These are phyloP conservation scores for Neodiprion lecontei DNA, from an alignment of 1,140 invertebrate species.

Conservation along the genomic window DNA sequence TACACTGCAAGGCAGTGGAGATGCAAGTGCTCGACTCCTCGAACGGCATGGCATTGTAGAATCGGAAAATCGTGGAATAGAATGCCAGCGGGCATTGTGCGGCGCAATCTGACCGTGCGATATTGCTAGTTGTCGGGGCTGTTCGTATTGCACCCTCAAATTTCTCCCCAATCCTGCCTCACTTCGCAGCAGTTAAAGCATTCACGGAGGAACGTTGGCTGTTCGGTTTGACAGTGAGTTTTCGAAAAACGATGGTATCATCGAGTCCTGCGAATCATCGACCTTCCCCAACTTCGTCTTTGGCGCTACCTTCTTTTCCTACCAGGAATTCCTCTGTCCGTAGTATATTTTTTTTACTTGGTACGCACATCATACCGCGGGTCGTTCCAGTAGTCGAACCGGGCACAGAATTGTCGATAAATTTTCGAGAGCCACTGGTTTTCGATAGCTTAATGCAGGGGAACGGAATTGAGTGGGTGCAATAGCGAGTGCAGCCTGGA, in stretches of 20 bases:
- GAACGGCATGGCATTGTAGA: no score
- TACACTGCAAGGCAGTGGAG: no score
- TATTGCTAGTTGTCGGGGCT: conserved; percentile 38
- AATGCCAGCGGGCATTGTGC: conserved; percentile 50
- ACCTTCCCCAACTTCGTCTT: conserved; percentile 31
- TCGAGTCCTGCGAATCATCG: conserved; percentile 23
- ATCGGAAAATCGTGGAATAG: conserved; percentile 38
- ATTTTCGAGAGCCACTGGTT: conserved; percentile 58
- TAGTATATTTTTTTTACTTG: conserved; percentile 14
- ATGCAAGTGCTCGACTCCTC: no score
- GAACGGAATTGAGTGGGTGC: conserved; percentile 52
- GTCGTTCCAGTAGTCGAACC: conserved; percentile 25
- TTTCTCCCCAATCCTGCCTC: no score
- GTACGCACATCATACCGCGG: conserved; percentile 14
- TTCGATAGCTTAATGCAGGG: conserved; percentile 54
- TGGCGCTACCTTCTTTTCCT: conserved; percentile 12
- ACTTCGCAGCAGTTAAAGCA: no score
- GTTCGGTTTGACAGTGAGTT: background rate
- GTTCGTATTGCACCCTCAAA: background rate
- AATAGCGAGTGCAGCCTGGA: conserved; percentile 13
- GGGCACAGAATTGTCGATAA: conserved; percentile 53
- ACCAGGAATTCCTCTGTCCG: conserved; percentile 16
- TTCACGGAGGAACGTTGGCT: no score
- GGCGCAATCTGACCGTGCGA: conserved; percentile 49
- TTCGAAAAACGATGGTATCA: background rate